Evolutionary conservation across 2,888 invertebrate species (phyloP), one percentile per base, ranked within the genome.

Genomic region (Cheilosia pagana): DNA sequence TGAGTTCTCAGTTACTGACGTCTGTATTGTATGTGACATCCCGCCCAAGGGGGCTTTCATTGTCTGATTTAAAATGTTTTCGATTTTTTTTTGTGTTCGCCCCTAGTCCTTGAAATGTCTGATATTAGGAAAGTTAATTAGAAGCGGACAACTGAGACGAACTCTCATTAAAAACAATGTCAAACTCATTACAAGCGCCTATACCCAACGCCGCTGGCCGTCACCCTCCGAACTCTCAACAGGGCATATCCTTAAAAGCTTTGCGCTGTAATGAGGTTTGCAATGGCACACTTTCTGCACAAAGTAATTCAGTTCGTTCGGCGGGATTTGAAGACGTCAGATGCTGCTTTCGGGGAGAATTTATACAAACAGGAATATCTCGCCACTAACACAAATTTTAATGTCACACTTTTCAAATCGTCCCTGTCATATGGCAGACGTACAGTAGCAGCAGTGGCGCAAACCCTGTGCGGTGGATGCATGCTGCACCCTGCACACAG

Each of bases 71-170:
- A 12, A 41, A 35, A 67, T 60, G 52, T 53, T 52, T 21, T 3
- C n/a, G n/a, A 8, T 23, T 50, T 10, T 23, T 59, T 25, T 25
- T 25, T 7, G 8, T 8, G 28, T 28, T 28, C 8, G 23, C 19
- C 21, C 31, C 21, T n/a, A 50, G 67, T 52, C 35, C 76, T 41
- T 48, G 43, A 48, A 59, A 52, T 31, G 59, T 68, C 67, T 59
- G 67, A 67, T 68, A 59, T 76, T 68, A 52, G 65, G 59, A 59
- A 67, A 75, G 75, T 67, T 67, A 75, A 75, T 75, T 75, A 75
- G 75, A 75, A 75, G 50, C 67, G 67, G 75, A 75, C 75, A 75
- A 67, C 75, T 75, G 67, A 75, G 75, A 75, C 67, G 75, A 75
- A 67, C 57, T 67, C 67, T 75, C 75, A 75, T 75, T 75, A 75